Base-by-base conservation (phyloP, 2,113 vertebrate genomes). In the Stigmatopora nigra region DNA sequence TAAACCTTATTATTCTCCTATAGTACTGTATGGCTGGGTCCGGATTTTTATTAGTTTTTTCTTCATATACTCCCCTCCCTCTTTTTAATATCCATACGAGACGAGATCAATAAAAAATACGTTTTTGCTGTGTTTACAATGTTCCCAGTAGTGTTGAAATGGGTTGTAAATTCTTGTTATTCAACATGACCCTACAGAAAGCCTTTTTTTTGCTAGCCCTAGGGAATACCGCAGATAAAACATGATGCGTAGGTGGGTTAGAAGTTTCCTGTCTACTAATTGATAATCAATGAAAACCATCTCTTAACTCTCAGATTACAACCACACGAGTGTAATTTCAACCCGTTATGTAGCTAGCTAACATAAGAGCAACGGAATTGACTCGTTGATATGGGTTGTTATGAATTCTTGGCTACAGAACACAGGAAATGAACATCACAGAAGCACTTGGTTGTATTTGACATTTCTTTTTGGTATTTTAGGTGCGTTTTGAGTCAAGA, bases 401-500 rank as follows among this genome's bases (percentile, higher is more conserved):
- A 22, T 35, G 35, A 60, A 36, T 1, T 60, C 8, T 60, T 25
- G 1, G 52, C 52, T 53, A 12, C 17, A 60, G 10, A 13, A 12
- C 41, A 41, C 16, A 61, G 38, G n/a, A 45, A 61, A 41, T 46
- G n/a, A 13, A 11, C 38, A 41, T 19, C 0, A 38, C 20, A 6
- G 15, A 41, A 45, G n/a, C 59, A 1, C 1, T 0, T 46, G 19
- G 19, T 22, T 3, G 16, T 61, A 12, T 20, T n/a, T 7, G 53
- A 56, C 14, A 31, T 25, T 56, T 20, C 7, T 22, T 46, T 60
- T 3, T 55, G 35, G 7, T 81, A 48, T 67, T 72, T 61, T 25
- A 63, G 77, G 65, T 72, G 1, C 63, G 67, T 57, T 17, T 71
- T 38, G n/a, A 63, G 83, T 78, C 91, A 93, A 78, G 78, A 98